These are phyloP conservation scores for Dipodomys ordii DNA, from an alignment of 2,113 vertebrate species.

Conservation along the genomic window DNA sequence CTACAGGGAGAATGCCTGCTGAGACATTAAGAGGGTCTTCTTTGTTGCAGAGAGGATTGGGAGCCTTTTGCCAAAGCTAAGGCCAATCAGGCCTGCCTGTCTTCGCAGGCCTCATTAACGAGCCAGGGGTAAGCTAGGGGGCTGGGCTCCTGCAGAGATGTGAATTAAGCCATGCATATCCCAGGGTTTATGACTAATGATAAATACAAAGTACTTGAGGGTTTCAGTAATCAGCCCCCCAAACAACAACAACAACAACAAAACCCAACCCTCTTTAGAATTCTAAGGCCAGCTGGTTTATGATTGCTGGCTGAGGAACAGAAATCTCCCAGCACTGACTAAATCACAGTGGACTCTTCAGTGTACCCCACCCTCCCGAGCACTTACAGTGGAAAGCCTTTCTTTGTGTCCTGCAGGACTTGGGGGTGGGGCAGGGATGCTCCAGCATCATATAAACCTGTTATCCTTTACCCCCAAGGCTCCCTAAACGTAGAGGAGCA, in stretches of 20 bases:
- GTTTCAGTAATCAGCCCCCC: neutral
- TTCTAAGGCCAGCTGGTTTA: slow-evolving; percentile 45
- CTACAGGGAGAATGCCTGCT: neutral
- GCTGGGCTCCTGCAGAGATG: neutral
- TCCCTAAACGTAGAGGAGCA: neutral
- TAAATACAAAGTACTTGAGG: slow-evolving; percentile 72
- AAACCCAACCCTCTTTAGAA: slow-evolving; percentile 47
- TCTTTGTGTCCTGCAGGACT: slow-evolving; percentile 68
- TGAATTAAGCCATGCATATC: slow-evolving; percentile 17
- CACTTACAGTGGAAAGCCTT: neutral
- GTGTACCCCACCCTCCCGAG: neutral
- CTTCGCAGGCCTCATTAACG: slow-evolving; percentile 79
- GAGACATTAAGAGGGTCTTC: slow-evolving; percentile 41
- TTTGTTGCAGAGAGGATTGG: slow-evolving; percentile 67
- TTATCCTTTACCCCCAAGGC: neutral
- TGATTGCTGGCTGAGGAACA: neutral
- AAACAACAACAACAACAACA: neutral
- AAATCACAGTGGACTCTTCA: neutral
- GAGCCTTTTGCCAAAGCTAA: slow-evolving; percentile 62
- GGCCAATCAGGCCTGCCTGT: slow-evolving; percentile 66
- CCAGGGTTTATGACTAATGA: slow-evolving; percentile 56
- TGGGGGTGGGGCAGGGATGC: neutral
- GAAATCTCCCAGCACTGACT: slow-evolving; percentile 34
- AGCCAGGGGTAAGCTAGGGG: slow-evolving; percentile 49
- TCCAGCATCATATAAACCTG: neutral